A percentile compares a stretch with the other conserved stretches of the same genome.
These are phyloP conservation scores for Trogon melanurus DNA, from an alignment of 2,113 vertebrate species.

Conservation along the genomic window DNA sequence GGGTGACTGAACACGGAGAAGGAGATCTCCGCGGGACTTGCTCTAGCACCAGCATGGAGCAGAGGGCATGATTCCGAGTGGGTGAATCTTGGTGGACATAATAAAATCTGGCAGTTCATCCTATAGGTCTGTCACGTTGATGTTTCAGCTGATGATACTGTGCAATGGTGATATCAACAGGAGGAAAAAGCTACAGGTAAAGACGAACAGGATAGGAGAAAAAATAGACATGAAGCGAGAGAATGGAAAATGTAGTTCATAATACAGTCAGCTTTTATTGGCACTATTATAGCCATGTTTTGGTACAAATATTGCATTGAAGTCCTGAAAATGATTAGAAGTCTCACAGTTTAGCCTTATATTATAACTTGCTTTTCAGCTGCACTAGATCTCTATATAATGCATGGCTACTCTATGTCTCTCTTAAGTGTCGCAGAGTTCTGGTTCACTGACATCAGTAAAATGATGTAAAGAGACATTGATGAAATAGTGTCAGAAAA, in stretches of 20 bases:
- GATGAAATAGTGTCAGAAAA: background rate
- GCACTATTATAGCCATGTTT: background rate
- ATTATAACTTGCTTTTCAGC: background rate
- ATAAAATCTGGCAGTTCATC: background rate
- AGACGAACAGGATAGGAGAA: background rate
- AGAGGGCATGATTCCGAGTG: background rate
- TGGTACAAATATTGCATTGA: background rate
- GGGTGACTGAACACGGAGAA: fast-evolving
- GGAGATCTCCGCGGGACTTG: background rate
- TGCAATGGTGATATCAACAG: background rate
- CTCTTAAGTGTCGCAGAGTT: background rate
- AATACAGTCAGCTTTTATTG: background rate
- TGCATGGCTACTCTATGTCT: background rate
- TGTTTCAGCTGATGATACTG: background rate
- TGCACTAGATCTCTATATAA: background rate
- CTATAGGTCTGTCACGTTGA: background rate
- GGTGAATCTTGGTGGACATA: background rate
- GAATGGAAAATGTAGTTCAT: background rate
- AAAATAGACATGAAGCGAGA: background rate
- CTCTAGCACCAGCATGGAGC: background rate
- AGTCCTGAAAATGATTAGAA: background rate
- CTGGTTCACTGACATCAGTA: slow-evolving; percentile 6
- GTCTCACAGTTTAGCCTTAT: background rate
- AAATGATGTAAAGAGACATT: background rate
- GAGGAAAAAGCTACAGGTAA: background rate